A percentile compares a stretch with the other conserved stretches of the same genome.
Evolutionary conservation across 2,888 invertebrate species (phyloP).

Genomic region (Colostygia pectinataria): DNA sequence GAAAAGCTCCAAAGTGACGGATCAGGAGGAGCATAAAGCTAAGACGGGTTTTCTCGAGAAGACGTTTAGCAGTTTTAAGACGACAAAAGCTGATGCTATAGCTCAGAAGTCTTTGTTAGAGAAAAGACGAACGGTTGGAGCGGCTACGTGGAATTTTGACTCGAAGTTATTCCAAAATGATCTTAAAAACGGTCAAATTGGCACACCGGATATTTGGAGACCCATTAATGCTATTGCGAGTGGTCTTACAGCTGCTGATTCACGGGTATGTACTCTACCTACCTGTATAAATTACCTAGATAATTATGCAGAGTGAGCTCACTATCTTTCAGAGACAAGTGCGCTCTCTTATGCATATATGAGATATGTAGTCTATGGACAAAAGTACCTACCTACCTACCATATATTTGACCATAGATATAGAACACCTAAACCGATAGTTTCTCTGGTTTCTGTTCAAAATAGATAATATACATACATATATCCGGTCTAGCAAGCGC

Average conservation of each 20-base stretch:
- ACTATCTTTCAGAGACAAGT: no score
- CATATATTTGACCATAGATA: no score
- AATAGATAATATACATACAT: no score
- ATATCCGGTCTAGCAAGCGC: no score
- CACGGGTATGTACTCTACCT: slow-evolving; percentile 63
- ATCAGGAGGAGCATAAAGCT: slow-evolving; percentile 74
- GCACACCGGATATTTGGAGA: slow-evolving; percentile 88
- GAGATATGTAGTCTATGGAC: no score
- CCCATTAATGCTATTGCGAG: slow-evolving; percentile 86
- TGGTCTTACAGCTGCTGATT: slow-evolving; percentile 81
- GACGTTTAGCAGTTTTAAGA: slow-evolving; percentile 75
- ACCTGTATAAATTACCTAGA: no score
- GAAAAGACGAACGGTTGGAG: slow-evolving; percentile 86
- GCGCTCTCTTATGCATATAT: no score
- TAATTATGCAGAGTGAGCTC: no score
- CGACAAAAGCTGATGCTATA: slow-evolving; percentile 68
- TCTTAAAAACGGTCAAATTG: slow-evolving; percentile 82
- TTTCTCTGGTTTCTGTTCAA: no score
- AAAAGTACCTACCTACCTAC: no score
- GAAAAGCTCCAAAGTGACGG: slow-evolving; percentile 61
- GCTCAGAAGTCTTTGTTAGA: slow-evolving; percentile 80
- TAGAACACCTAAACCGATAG: no score
- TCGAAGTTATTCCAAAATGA: slow-evolving; percentile 84
- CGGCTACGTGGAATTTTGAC: slow-evolving; percentile 87
- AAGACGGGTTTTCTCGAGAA: slow-evolving; percentile 78